Conservation (phyloP, 2,888 invertebrate species). For the Phaedon cochleariae region DNA sequence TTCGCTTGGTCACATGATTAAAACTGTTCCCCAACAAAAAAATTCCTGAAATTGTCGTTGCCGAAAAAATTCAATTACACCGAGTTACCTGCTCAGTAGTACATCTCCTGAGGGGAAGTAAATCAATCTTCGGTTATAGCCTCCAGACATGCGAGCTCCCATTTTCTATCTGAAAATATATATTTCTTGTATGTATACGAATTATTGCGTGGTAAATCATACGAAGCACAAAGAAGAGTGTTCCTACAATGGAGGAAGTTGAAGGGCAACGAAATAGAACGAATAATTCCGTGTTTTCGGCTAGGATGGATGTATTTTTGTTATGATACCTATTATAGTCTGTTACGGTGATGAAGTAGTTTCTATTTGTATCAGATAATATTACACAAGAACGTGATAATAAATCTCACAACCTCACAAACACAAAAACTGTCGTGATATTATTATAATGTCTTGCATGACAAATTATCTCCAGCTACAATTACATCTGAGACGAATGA, state of each 20-base stretch:
- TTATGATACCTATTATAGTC: not conserved
- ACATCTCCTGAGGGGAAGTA: conserved; percentile 32
- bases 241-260: conserved; percentile 26
- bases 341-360: not conserved
- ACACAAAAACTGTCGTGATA: no score
- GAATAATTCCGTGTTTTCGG: conserved; percentile 24
- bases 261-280: conserved; percentile 24
- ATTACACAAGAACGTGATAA: not conserved
- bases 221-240: conserved; percentile 36
- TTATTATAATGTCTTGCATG: no score
- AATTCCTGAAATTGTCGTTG: not conserved
- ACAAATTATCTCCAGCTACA: no score
- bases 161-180: conserved; percentile 39
- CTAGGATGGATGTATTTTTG: not conserved
- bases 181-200: conserved; percentile 37
- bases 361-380: not conserved
- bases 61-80: conserved; percentile 42
- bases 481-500: no score
- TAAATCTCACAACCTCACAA: no score
- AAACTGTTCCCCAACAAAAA: not conserved
- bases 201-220: conserved; percentile 44
- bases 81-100: conserved; percentile 37
- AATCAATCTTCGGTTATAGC: conserved; percentile 46
- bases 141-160: conserved; percentile 47
- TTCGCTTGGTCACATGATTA: not conserved